Percentiles rank a stretch among this genome's conserved stretches.
phyloP scores from a whole-genome alignment of 30 jellyfish, hydroid and myxozoan genomes.

The Chironex yamaguchii region DNA sequence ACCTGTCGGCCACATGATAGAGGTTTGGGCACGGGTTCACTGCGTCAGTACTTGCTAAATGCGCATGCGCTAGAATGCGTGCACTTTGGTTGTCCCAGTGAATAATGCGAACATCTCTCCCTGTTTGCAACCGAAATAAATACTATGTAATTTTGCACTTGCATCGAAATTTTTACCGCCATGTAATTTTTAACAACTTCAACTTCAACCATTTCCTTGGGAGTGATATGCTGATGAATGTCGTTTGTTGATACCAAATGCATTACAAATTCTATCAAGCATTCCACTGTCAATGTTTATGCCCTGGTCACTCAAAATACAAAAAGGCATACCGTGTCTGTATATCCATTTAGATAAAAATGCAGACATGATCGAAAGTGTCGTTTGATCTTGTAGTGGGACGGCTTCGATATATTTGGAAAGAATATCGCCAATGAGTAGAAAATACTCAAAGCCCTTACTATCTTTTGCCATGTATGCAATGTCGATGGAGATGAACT shows the following conservation, averaged over 20 bases:
- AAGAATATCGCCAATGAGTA: conserved; percentile 19
- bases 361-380: conserved; percentile 46
- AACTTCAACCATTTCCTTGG: conserved; percentile 36
- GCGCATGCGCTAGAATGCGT: no score
- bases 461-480: conserved; percentile 19
- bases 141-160: no score
- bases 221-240: conserved; percentile 58
- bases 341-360: conserved; percentile 42
- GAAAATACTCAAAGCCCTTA: conserved; percentile 15
- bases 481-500: conserved; percentile 20
- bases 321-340: conserved; percentile 62
- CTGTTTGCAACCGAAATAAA: no score
- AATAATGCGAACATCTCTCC: no score
- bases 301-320: conserved; percentile 51
- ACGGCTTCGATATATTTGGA: conserved; percentile 33
- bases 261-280: conserved; percentile 32
- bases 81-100: no score
- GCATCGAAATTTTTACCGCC: no score
- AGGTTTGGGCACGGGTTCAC: no score
- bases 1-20: no score
- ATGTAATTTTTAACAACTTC: no score
- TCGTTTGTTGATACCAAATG: conserved; percentile 42
- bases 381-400: conserved; percentile 38
- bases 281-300: conserved; percentile 33
- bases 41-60: no score